Percentiles rank a stretch among this genome's conserved stretches.
Evolutionary conservation across 1,140 invertebrate genomes (phyloP).

Genomic region (Drepana arcuata): DNA sequence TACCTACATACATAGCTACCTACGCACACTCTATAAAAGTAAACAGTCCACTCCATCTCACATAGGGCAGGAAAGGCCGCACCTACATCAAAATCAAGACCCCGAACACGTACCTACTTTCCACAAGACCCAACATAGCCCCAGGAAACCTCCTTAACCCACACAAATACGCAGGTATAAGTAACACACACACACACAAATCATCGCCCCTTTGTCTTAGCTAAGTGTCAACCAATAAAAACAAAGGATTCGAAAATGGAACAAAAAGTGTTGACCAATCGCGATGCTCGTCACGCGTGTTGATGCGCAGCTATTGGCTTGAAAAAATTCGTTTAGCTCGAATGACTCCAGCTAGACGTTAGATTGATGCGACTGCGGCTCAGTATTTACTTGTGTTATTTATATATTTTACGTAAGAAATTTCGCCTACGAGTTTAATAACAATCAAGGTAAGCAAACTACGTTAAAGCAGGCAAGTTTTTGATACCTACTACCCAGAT

Average conservation of each 20-base stretch:
- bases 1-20: not conserved
- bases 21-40: slow-evolving; percentile 29
- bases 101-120: slow-evolving; percentile 40
- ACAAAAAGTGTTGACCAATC: slow-evolving; percentile 68
- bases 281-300: slow-evolving; percentile 61
- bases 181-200: slow-evolving; percentile 48
- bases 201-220: slow-evolving; percentile 67
- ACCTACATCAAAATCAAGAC: slow-evolving; percentile 63
- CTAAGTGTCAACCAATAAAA: slow-evolving; percentile 72
- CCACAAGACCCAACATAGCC: slow-evolving; percentile 45
- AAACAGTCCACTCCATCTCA: slow-evolving; percentile 43
- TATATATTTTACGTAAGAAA: too few species aligned
- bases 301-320: slow-evolving; percentile 68
- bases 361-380: slow-evolving; percentile 48
- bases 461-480: too few species aligned
- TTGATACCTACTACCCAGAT: too few species aligned
- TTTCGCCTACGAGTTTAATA: too few species aligned
- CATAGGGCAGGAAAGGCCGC: slow-evolving; percentile 39
- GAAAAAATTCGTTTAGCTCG: slow-evolving; percentile 66
- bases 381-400: slow-evolving; percentile 35
- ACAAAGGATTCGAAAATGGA: slow-evolving; percentile 71
- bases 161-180: slow-evolving; percentile 35
- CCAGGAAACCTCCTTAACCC: slow-evolving; percentile 54
- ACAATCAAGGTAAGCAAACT: too few species aligned
- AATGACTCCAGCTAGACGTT: slow-evolving; percentile 58